Evolutionary conservation across 2,113 vertebrate genomes (phyloP), one percentile per base, ranked within the genome.

Genomic region (Mesembrinibis cayennensis): DNA sequence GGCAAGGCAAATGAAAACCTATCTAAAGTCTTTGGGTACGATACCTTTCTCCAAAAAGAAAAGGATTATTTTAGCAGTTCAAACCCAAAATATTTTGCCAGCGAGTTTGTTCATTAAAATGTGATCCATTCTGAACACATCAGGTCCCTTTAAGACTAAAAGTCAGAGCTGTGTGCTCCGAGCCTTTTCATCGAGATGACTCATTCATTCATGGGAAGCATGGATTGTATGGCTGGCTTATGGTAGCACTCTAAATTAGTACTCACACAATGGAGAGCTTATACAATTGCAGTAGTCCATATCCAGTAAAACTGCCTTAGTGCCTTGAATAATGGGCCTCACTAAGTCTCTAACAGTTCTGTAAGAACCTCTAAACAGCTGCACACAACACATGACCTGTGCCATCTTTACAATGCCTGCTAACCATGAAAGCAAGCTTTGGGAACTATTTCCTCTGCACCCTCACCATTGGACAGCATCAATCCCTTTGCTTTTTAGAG

Each of bases 271-370:
- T 94, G 87, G 91, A 97, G 69, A 96, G 95, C 94, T 97, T 97
- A 97, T 98, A 97, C 58, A 93, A 96, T 95, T 98, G 96, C 97
- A 97, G 94, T 52, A 96, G 96, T 96, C 98, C 98, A 97, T 97
- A 96, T 91, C 97, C 97, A 97, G 96, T 92, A 94, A 97, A 97
- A 97, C 96, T 90, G 96, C 96, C 97, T 96, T 56, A 96, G 84
- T 84, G 90, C 62, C 76, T 52, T 90, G 95, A 97, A 97, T 95
- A 97, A 98, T 95, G 92, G 97, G 82, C 69, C 84, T 82, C 81
- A 78, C 93, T 97, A 95, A 95, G 85, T 95, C 91, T 88, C 93
- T 96, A 97, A 90, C 95, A 97, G 97, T 95, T 97, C 97, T 95
- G 97, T 96, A 96, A 97, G 97, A 98, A 91, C 69, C 66, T 78